phyloP scores from a whole-genome alignment of 2,113 vertebrate species.

The Mustelus asterias region DNA sequence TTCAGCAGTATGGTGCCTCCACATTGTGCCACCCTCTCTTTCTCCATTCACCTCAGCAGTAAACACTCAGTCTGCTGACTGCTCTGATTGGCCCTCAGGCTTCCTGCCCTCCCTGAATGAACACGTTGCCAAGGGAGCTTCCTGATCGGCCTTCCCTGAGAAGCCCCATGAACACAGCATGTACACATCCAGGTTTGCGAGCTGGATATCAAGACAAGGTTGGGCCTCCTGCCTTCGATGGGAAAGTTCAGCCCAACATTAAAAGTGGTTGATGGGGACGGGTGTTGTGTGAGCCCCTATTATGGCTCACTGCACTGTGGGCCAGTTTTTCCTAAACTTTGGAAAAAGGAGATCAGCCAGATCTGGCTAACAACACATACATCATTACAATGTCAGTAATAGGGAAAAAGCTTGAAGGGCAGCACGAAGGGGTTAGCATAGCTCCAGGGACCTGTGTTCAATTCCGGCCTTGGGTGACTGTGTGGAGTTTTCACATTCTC shows the following conservation, averaged over 20 bases:
- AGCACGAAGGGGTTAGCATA: no score
- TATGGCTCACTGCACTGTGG: background rate
- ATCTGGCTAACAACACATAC: background rate
- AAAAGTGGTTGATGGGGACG: background rate
- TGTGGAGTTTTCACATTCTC: no score
- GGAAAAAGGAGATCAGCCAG: background rate
- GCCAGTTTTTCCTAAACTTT: background rate
- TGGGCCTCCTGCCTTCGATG: background rate
- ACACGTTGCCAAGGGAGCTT: background rate
- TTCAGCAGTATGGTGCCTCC: no score
- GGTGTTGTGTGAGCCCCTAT: background rate
- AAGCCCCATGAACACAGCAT: background rate
- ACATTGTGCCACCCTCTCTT: no score
- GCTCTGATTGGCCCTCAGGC: background rate
- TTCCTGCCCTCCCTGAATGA: background rate
- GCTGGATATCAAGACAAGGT: background rate
- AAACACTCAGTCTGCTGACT: no score
- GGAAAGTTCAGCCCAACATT: background rate
- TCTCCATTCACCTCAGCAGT: no score
- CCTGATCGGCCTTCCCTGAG: background rate
- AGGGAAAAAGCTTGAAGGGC: background rate
- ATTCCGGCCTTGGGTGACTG: no score
- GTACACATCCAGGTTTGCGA: background rate
- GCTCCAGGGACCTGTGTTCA: no score
- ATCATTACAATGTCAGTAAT: background rate